These are phyloP conservation scores for Tribolium freemani DNA, from an alignment of 2,888 invertebrate genomes.

Conservation along the genomic window DNA sequence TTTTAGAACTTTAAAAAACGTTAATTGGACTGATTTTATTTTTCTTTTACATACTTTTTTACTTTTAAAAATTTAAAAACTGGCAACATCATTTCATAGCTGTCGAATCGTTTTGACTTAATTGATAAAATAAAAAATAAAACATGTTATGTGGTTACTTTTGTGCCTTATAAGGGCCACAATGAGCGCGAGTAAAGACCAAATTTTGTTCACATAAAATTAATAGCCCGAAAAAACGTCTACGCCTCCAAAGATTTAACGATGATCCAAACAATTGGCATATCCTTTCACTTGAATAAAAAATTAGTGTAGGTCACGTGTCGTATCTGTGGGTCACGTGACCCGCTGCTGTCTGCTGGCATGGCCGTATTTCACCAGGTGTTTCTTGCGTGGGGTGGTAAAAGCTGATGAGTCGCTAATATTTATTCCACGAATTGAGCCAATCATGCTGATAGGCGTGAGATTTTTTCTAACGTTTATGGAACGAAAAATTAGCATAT, in stretches of 20 bases:
- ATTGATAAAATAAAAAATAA: too few relatives aligned
- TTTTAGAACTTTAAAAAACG: too few relatives aligned
- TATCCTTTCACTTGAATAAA: constrained; percentile 43
- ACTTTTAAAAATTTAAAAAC: too few relatives aligned
- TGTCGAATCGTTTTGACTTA: too few relatives aligned
- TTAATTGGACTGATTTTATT: too few relatives aligned
- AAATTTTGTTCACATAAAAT: not conserved
- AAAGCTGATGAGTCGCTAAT: constrained; percentile 49
- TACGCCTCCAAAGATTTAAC: constrained; percentile 26
- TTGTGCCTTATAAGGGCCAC: not conserved
- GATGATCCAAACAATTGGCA: constrained; percentile 17
- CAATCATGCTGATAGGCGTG: constrained; percentile 47
- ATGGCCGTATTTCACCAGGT: constrained; percentile 49
- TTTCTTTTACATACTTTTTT: too few relatives aligned
- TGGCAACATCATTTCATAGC: too few relatives aligned
- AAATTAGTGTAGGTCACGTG: constrained; percentile 57
- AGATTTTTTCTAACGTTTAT: constrained; percentile 38
- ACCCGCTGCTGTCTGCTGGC: constrained; percentile 52
- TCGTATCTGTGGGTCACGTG: constrained; percentile 57
- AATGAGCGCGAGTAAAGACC: not conserved
- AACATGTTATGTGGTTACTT: not conserved
- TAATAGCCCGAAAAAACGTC: constrained; percentile 20
- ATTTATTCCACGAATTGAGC: constrained; percentile 41
- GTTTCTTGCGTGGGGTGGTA: constrained; percentile 47
- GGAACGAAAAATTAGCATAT: constrained; percentile 12